These are phyloP conservation scores for Eulimnadia texana DNA, from an alignment of 1,140 invertebrate genomes.

Conservation along the genomic window DNA sequence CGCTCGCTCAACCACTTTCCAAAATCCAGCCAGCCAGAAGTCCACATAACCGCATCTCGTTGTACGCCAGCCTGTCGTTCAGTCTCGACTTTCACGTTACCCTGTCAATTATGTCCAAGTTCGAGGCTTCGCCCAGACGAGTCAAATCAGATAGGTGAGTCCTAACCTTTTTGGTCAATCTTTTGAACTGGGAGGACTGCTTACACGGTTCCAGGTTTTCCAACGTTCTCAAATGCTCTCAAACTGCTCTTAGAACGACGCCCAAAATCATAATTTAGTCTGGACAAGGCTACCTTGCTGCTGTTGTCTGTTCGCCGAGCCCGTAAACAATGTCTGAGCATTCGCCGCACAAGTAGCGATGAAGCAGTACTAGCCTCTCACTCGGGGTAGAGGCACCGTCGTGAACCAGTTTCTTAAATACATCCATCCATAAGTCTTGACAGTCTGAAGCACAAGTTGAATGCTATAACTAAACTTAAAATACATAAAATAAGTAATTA, in stretches of 20 bases:
- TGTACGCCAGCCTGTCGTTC: not conserved
- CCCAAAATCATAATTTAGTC: conserved; percentile 2
- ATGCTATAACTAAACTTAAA: no score
- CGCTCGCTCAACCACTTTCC: not conserved
- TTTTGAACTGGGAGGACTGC: not conserved
- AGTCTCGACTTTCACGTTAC: not conserved
- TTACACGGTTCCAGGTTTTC: conserved; percentile 4
- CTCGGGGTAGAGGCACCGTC: not conserved
- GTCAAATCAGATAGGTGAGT: not conserved
- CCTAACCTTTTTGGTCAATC: not conserved
- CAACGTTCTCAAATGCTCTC: not conserved
- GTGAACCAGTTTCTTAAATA: conserved; percentile 1
- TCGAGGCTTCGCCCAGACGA: not conserved
- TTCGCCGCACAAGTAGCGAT: not conserved
- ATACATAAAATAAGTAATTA: no score
- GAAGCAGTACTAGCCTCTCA: conserved; percentile 9
- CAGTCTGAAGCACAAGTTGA: no score
- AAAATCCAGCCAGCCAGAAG: not conserved
- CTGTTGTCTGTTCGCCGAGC: not conserved
- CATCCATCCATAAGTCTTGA: conserved; percentile 10
- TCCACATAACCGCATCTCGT: not conserved
- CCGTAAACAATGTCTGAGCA: conserved; percentile 13
- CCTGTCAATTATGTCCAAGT: not conserved
- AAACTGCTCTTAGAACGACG: conserved; percentile 8
- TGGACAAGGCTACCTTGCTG: conserved; percentile 1